phyloP scores from a whole-genome alignment of 2,797 vertebrate species.

The Dendrocincla fuliginosa region DNA sequence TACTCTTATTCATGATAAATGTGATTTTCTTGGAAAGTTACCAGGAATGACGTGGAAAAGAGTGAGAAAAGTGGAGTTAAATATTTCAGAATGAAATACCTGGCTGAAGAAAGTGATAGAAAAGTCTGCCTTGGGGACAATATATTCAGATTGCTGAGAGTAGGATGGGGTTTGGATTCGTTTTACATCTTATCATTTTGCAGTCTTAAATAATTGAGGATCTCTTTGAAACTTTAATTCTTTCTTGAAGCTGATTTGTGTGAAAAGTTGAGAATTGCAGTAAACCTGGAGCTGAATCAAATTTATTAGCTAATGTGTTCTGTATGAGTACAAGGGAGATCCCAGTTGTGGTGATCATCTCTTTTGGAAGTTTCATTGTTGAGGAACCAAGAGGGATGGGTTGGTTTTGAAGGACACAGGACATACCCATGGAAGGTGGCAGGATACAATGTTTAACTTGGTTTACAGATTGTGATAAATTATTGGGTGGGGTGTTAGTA shows the following conservation, averaged over 20 bases:
- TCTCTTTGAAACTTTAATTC: background rate
- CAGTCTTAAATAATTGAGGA: background rate
- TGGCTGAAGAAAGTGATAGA: background rate
- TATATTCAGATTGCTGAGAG: background rate
- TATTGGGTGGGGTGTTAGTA: fast-evolving
- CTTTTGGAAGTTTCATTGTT: background rate
- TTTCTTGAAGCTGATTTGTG: background rate
- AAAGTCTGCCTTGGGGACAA: background rate
- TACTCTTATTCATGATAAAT: background rate
- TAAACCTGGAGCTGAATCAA: background rate
- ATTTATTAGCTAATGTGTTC: background rate
- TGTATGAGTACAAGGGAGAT: background rate
- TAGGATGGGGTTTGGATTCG: background rate
- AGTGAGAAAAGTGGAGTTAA: background rate
- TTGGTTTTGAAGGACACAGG: background rate
- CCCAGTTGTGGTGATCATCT: background rate
- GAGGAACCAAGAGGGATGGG: background rate
- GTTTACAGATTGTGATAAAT: background rate
- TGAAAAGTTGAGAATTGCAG: background rate
- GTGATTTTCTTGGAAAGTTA: background rate
- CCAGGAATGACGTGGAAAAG: background rate
- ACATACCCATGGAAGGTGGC: fast-evolving
- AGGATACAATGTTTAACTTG: background rate
- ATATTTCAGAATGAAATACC: background rate
- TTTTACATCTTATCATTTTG: background rate